Conservation (phyloP, 2,113 vertebrate genomes). For the Rhinoderma darwinii region DNA sequence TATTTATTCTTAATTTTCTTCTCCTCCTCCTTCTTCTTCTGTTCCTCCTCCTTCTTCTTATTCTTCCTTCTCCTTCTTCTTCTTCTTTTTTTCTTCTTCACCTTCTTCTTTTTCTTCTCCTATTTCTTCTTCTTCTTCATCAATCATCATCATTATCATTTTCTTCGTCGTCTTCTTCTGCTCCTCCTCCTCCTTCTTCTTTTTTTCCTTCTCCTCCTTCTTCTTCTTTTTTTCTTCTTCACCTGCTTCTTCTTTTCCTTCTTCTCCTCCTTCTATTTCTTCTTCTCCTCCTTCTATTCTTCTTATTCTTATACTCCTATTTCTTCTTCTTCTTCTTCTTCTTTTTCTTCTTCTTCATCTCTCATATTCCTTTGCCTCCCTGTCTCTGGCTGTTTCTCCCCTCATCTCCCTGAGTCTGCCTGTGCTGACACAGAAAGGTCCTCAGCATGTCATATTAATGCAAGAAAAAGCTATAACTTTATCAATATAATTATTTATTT, state of each 20-base stretch:
- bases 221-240: neutral
- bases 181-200: neutral
- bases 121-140: neutral
- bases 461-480: constrained; percentile 56
- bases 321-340: neutral
- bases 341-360: neutral
- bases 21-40: too few species aligned
- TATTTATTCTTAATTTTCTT: neutral
- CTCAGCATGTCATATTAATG: constrained; percentile 57
- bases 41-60: too few species aligned
- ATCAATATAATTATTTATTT: constrained; percentile 61
- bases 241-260: neutral
- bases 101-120: too few species aligned
- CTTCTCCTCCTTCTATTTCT: neutral
- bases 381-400: neutral
- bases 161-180: too few species aligned
- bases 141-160: neutral
- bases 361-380: neutral
- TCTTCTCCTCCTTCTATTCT: neutral
- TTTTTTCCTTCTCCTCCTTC: neutral
- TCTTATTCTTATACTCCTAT: neutral
- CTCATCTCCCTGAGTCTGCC: constrained; percentile 51
- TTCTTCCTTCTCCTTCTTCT: too few species aligned
- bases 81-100: too few species aligned
- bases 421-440: constrained; percentile 53